Evolutionary conservation across 2,888 invertebrate species (phyloP), one percentile per base, ranked within the genome.

Genomic region (Rhynchonema sp.): DNA sequence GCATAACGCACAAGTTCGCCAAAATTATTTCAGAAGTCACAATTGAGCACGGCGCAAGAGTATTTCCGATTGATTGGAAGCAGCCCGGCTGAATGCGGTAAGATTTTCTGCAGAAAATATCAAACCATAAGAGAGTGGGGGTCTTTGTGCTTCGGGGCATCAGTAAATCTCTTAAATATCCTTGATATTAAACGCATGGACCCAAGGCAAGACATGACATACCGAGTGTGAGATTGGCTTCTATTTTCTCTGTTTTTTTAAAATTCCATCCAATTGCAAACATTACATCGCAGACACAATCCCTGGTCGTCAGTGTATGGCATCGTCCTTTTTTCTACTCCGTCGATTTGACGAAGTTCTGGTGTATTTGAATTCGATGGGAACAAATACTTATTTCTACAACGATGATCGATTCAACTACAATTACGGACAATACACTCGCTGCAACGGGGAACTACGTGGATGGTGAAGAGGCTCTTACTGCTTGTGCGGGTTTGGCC

Each of bases 1-100:
- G n/a, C n/a, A n/a, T n/a, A n/a, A n/a, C n/a, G n/a, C n/a, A n/a
- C n/a, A n/a, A n/a, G n/a, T n/a, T n/a, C n/a, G n/a, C n/a, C n/a
- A n/a, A n/a, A n/a, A n/a, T n/a, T 55, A 59, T 75, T 79, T 30
- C 71, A 92, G 91, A 82, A 86, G 65, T 94, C 98, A 66, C 86
- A 91, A 71, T 80, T 94, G 66, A 91, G 91, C 78, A 82, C 85
- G 20, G 96, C 96, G 0, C 90, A 96, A 73, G 90, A 92, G 74
- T 94, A 88, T 74, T 89, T 92, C 73, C 91, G 92, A 75, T 76
- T 92, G 61, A 92, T 98, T 1, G 96, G 96, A 60, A 89, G 90
- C 65, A 94, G 92, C 0, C 84, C 87, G 1, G 87, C 90, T 27
- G 96, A 98, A 77, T 91, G 92, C 73, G 78, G 77, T 76, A 67